Base-by-base conservation (phyloP, 1,140 invertebrate genomes). In the Achatina immaculata region DNA sequence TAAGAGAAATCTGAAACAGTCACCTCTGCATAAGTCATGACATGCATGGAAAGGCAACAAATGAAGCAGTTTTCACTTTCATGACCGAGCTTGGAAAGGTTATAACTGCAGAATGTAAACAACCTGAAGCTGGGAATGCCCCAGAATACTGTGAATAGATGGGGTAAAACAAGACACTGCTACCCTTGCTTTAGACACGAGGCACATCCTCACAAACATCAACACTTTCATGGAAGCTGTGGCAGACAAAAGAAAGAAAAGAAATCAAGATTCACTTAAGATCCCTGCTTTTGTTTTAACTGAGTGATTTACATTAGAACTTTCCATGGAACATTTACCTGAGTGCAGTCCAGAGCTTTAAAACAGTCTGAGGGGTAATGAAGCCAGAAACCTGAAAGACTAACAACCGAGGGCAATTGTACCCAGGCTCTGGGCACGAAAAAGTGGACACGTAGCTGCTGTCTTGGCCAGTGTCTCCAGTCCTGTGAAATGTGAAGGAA, bases 301-400 rank as follows among this genome's bases (percentile, higher is more conserved):
- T 68, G 1, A n/a, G 34, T 28, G 24, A 19, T 31, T 40, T 71
- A 24, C 21, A n/a, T 45, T 45, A n/a, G n/a, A 43, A 3, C 48
- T 24, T 14, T 51, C 43, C 24, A 74, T 14, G 21, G 62, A 69
- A 40, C 40, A 43, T 43, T 72, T 83, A 86, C 86, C 86, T 87
- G 16, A 88, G 42, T 21, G 55, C 38, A 14, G 83, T 45, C 45
- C 86, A 66, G 1, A 84, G 31, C 31, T 73, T 65, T 4, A 82
- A 69, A 11, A 85, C 78, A 58, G 84, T 82, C 3, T 36, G 40
- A 58, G 85, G 71, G 0, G 81, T 79, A 62, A 86, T 81, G 38
- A 85, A 84, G 14, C 87, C 86, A 28, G 51, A 73, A 62, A 83
- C 34, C 76, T 81, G 14, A 74, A 77, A 74, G 42, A 77, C 55